A percentile compares a stretch with the other conserved stretches of the same genome.
These are phyloP conservation scores for Mallotus villosus DNA, from an alignment of 2,797 vertebrate species.

Conservation along the genomic window DNA sequence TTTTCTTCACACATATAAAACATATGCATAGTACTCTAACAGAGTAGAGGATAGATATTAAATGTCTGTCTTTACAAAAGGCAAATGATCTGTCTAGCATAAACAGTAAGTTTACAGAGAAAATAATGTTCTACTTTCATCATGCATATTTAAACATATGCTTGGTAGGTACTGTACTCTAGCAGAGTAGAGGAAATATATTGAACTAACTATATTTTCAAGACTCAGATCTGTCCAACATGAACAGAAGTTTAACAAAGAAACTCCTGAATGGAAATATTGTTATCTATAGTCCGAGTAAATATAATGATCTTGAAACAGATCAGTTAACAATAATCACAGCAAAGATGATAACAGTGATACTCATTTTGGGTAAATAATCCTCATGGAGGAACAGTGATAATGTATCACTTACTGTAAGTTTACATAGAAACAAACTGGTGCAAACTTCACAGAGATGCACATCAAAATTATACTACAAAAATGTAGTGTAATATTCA, in stretches of 20 bases:
- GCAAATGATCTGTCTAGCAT: not conserved
- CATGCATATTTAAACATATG: no score
- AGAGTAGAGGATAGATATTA: no score
- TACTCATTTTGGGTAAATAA: not conserved
- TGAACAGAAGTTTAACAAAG: not conserved
- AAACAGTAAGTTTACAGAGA: not conserved
- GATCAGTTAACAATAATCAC: not conserved
- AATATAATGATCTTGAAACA: slow-evolving; percentile 9
- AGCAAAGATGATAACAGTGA: not conserved
- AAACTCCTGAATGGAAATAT: not conserved
- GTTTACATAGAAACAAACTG: not conserved
- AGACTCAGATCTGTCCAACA: not conserved
- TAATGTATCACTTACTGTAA: not conserved
- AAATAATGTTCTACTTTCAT: not conserved
- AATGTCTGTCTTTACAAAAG: slow-evolving; percentile 6
- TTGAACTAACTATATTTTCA: no score
- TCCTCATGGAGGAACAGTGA: slow-evolving; percentile 1
- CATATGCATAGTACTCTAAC: no score
- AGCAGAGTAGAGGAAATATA: no score
- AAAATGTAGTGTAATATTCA: not conserved
- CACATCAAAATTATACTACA: not conserved
- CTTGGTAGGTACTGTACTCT: no score
- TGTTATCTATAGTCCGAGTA: not conserved
- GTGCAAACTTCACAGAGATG: not conserved
- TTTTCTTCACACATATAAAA: no score